Conservation (phyloP, 2,888 invertebrate genomes). For the Mycogona germanica region DNA sequence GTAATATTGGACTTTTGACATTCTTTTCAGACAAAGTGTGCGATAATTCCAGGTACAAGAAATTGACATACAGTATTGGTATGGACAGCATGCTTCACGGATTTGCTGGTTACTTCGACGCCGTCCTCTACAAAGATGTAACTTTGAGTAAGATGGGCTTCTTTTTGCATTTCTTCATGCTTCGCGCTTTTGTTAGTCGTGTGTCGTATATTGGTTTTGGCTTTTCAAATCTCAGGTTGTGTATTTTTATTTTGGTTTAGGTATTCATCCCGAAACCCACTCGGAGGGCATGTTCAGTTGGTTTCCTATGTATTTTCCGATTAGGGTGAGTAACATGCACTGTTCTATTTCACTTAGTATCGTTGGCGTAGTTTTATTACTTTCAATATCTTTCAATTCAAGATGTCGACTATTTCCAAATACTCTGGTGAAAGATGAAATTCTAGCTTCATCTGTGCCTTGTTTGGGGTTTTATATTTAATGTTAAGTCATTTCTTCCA, state of each 20-base stretch:
- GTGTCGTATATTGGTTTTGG: neutral
- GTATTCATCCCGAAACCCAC: conserved; percentile 74
- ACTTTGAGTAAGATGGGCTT: conserved; percentile 48
- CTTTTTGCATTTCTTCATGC: neutral
- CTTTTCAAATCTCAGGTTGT: neutral
- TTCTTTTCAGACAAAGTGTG: conserved; percentile 34
- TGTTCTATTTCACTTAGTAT: neutral
- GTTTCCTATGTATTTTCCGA: conserved; percentile 94
- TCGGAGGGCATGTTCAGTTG: conserved; percentile 92
- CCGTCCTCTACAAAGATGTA: conserved; percentile 69
- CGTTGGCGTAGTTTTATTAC: too few species aligned
- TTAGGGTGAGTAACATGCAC: conserved; percentile 45
- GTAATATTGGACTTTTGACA: neutral
- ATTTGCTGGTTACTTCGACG: conserved; percentile 92
- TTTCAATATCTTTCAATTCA: neutral
- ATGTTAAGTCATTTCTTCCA: conserved; percentile 32
- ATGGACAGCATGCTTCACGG: conserved; percentile 80
- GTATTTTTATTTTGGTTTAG: conserved; percentile 25
- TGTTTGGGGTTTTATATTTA: conserved; percentile 1
- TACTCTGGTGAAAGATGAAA: neutral
- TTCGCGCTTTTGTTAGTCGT: neutral
- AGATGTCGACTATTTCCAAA: neutral
- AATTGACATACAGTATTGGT: conserved; percentile 51
- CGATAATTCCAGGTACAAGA: conserved; percentile 61
- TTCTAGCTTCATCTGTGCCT: neutral